These are phyloP conservation scores for Spilarctia lutea DNA, from an alignment of 2,888 invertebrate species.

Conservation along the genomic window DNA sequence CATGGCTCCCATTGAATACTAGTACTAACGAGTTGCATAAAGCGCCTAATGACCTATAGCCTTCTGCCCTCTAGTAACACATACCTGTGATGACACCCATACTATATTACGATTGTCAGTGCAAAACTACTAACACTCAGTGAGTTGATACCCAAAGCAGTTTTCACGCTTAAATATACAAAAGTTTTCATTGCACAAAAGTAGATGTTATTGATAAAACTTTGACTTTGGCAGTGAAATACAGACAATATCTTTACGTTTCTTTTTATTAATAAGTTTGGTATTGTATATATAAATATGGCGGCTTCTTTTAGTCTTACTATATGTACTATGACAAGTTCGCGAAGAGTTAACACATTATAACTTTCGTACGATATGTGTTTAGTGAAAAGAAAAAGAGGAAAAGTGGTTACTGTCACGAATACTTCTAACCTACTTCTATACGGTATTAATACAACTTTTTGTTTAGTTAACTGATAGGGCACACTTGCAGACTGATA, in stretches of 20 bases:
- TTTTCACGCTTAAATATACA: not conserved
- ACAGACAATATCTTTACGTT: not conserved
- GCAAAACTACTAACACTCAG: too few relatives aligned
- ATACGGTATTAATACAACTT: not conserved
- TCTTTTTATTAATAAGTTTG: not conserved
- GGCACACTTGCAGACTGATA: not conserved
- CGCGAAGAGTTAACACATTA: not conserved
- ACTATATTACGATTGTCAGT: too few relatives aligned
- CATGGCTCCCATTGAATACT: not conserved
- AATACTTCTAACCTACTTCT: not conserved
- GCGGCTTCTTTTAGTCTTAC: not conserved
- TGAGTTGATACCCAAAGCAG: not conserved
- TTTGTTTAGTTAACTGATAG: not conserved
- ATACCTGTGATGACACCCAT: too few relatives aligned
- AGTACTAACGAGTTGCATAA: not conserved
- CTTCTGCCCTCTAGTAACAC: not conserved
- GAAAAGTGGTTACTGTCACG: constrained; percentile 1
- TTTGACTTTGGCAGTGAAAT: not conserved
- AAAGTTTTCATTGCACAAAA: not conserved
- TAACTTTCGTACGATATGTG: not conserved
- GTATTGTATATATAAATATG: not conserved
- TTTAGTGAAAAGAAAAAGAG: not conserved
- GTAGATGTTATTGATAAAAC: not conserved
- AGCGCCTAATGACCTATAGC: not conserved
- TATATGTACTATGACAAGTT: not conserved